These are phyloP conservation scores for Pampusana beccarii DNA, from an alignment of 2,113 vertebrate genomes.

Conservation along the genomic window DNA sequence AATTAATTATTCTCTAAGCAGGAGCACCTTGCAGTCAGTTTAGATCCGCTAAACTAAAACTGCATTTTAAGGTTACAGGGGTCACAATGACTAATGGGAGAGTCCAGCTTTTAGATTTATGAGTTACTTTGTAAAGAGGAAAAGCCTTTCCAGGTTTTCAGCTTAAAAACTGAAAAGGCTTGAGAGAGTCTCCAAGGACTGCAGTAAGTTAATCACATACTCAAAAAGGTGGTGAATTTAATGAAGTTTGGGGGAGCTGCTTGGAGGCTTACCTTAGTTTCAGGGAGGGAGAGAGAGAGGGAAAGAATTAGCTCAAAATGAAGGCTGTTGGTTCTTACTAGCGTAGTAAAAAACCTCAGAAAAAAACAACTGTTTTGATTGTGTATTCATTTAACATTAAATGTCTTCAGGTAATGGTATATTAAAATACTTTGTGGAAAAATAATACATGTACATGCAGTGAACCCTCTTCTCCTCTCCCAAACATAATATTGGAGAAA, in stretches of 20 bases:
- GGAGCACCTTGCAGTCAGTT: neutral
- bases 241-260: neutral
- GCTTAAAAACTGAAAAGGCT: neutral
- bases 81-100: neutral
- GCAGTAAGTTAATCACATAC: neutral
- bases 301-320: neutral
- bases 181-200: neutral
- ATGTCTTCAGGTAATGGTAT: neutral
- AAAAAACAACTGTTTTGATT: neutral
- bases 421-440: neutral
- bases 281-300: neutral
- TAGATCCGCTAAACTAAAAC: neutral
- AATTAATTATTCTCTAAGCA: neutral
- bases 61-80: neutral
- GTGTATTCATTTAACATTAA: neutral
- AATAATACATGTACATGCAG: neutral
- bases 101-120: neutral
- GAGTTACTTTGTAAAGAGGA: neutral
- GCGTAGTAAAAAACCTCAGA: too few species aligned
- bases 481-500: neutral
- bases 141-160: neutral
- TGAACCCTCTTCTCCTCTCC: neutral
- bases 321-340: neutral
- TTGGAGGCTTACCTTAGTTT: neutral
- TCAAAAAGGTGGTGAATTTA: neutral